These are phyloP conservation scores for Metacarcinus magister DNA, from an alignment of 2,888 invertebrate species.

Conservation along the genomic window DNA sequence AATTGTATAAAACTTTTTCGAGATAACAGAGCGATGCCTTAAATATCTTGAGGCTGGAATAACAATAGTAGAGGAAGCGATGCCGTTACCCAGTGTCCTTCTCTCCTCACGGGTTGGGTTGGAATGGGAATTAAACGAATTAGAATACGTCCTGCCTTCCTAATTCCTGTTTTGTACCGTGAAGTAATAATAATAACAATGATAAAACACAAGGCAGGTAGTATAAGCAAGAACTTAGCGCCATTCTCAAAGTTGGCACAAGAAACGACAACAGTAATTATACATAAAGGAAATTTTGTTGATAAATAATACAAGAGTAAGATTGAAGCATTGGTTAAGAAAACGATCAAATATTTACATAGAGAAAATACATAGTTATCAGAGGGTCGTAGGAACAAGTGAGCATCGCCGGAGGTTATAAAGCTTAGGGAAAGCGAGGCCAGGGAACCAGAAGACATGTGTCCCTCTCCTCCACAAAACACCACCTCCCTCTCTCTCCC, in stretches of 20 bases:
- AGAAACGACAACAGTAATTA: not conserved
- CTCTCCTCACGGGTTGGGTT: not conserved
- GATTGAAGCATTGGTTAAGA: not conserved
- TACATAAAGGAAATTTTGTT: not conserved
- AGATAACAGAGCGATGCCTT: conserved; percentile 44
- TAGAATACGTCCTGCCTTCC: not conserved
- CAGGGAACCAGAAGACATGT: conserved; percentile 42
- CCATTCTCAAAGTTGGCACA: conserved; percentile 26
- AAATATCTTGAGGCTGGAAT: conserved; percentile 41
- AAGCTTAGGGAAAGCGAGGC: conserved; percentile 35
- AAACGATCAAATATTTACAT: not conserved
- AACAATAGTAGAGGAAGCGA: not conserved
- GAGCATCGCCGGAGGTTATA: conserved; percentile 44
- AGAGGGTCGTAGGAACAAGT: not conserved
- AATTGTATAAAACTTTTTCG: conserved; percentile 14
- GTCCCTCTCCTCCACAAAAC: conserved; percentile 11
- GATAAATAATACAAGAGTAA: not conserved
- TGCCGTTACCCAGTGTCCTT: conserved; percentile 28
- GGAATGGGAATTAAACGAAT: not conserved
- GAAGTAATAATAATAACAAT: not conserved
- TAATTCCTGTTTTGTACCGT: not conserved
- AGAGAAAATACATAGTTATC: not conserved
- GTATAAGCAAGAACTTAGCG: not conserved
- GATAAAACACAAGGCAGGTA: not conserved
- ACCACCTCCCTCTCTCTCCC: not conserved